phyloP scores from a whole-genome alignment of 1,140 invertebrate species.

The Heliconius melpomene region DNA sequence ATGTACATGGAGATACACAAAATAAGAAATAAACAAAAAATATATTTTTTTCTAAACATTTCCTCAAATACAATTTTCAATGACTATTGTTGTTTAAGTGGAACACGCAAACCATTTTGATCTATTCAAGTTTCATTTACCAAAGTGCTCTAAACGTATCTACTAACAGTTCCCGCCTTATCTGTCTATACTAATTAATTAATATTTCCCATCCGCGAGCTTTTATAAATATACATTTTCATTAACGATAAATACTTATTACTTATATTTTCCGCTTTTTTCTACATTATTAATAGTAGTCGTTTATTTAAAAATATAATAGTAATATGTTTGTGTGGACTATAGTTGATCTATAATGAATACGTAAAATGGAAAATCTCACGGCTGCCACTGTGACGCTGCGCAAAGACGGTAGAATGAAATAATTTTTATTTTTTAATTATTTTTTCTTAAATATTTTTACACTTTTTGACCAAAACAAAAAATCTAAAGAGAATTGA shows the following conservation, averaged over 20 bases:
- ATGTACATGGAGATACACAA: too few relatives aligned
- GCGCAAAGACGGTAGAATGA: background rate
- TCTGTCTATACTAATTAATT: conserved; percentile 6
- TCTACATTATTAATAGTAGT: too few relatives aligned
- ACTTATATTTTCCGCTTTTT: too few relatives aligned
- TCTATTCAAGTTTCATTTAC: conserved; percentile 11
- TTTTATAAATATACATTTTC: background rate
- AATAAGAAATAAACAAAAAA: background rate
- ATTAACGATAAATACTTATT: background rate
- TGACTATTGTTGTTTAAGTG: background rate
- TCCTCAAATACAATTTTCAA: background rate
- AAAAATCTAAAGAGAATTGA: background rate
- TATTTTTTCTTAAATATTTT: too few relatives aligned
- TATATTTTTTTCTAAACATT: background rate
- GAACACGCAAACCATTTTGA: conserved; percentile 7
- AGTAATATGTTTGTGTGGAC: too few relatives aligned
- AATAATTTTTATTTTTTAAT: too few relatives aligned
- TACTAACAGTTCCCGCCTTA: background rate
- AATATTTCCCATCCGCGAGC: background rate
- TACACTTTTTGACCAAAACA: too few relatives aligned
- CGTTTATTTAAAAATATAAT: too few relatives aligned
- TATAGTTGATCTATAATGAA: too few relatives aligned
- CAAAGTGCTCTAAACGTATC: background rate
- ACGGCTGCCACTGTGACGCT: background rate
- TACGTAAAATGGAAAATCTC: too few relatives aligned